phyloP scores from a whole-genome alignment of 2,888 invertebrate species.

The Drosophila cognata region DNA sequence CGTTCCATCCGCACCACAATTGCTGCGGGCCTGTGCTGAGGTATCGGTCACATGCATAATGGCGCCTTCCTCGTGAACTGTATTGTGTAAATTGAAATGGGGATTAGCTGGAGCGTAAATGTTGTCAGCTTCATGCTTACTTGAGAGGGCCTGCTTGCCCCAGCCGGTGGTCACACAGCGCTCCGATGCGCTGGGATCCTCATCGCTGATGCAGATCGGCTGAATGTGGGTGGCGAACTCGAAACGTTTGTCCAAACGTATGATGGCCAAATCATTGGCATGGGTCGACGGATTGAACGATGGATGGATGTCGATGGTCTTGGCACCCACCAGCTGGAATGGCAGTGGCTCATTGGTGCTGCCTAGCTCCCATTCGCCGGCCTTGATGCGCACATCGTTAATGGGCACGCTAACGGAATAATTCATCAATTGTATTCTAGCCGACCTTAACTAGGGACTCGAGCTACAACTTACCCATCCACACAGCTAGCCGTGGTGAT shows the following conservation, averaged over 20 bases:
- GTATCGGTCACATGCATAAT: slow-evolving; percentile 91
- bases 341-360: slow-evolving; percentile 92
- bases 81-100: slow-evolving; percentile 31
- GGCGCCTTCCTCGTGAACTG: slow-evolving; percentile 91
- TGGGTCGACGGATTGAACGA: slow-evolving; percentile 87
- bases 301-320: slow-evolving; percentile 90
- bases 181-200: slow-evolving; percentile 86
- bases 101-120: neutral
- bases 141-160: slow-evolving; percentile 92
- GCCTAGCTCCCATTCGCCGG: slow-evolving; percentile 93
- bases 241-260: slow-evolving; percentile 88
- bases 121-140: slow-evolving; percentile 85
- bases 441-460: neutral
- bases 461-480: slow-evolving; percentile 87
- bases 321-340: slow-evolving; percentile 91
- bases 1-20: slow-evolving; percentile 79
- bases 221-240: slow-evolving; percentile 90
- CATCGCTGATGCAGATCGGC: slow-evolving; percentile 90
- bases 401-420: slow-evolving; percentile 63
- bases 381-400: slow-evolving; percentile 89
- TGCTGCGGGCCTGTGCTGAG: slow-evolving; percentile 87
- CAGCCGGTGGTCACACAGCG: slow-evolving; percentile 93
- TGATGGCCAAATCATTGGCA: slow-evolving; percentile 90
- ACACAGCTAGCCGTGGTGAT: slow-evolving; percentile 93
- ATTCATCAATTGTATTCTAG: neutral